phyloP scores from a whole-genome alignment of 2,888 invertebrate species.

The Coleophora deauratella region DNA sequence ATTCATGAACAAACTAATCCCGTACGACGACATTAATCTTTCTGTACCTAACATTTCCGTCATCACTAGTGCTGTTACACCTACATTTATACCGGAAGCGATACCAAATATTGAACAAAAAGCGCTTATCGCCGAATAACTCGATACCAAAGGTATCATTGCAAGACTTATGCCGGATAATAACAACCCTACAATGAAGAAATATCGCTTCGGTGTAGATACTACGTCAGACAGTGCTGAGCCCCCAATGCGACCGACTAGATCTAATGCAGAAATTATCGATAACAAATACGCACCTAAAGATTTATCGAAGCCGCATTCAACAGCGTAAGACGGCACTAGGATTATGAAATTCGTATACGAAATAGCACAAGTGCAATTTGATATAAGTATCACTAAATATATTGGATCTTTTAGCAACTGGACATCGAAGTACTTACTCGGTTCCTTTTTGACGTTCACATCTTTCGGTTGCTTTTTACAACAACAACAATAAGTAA shows the following conservation, averaged over 20 bases:
- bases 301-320: conserved; percentile 80
- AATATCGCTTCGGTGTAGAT: conserved; percentile 85
- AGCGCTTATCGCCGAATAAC: conserved; percentile 77
- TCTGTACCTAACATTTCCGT: conserved; percentile 90
- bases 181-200: conserved; percentile 85
- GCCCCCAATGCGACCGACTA: conserved; percentile 88
- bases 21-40: conserved; percentile 88
- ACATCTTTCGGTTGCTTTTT: conserved; percentile 47
- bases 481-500: conserved; percentile 53
- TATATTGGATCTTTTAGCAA: conserved; percentile 86
- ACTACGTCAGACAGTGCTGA: conserved; percentile 87
- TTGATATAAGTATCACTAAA: conserved; percentile 86
- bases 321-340: conserved; percentile 83
- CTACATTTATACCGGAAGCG: conserved; percentile 89
- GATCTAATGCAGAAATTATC: conserved; percentile 85
- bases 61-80: conserved; percentile 90
- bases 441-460: conserved; percentile 51
- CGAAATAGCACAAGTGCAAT: conserved; percentile 89
- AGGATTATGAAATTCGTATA: conserved; percentile 90
- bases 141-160: conserved; percentile 78
- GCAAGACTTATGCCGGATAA: conserved; percentile 84
- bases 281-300: conserved; percentile 83
- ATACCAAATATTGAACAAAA: conserved; percentile 86
- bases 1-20: conserved; percentile 88
- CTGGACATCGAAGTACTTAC: conserved; percentile 83